Evolutionary conservation across 2,888 invertebrate genomes (phyloP), one percentile per base, ranked within the genome.

Genomic region (Trisateles emortualis): DNA sequence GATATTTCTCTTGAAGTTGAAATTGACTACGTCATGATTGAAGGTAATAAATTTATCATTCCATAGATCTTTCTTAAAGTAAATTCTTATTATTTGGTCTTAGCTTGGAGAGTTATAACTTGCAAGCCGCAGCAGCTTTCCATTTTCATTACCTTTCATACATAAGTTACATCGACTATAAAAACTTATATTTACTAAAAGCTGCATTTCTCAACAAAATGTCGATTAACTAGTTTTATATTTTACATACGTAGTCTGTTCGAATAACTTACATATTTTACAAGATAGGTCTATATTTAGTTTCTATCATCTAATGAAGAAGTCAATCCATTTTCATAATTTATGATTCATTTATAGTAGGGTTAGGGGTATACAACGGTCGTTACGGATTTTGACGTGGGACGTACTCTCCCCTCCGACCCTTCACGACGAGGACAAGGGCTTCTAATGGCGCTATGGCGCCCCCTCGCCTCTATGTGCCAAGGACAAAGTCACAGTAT

Each of bases 401-500:
- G 29, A 17, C 41, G 45, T 52, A 26, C 30, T 47, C 35, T 49
- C 33, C 40, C 52, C 52, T 47, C 13, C 29, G 30, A 13, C 35
- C 44, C 36, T 30, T 44, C 40, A 30, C 22, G 39, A 42, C 42
- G 47, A 56, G 57, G 50, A 57, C 63, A 68, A 71, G 66, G 57
- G 61, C 61, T 47, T 30, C 46, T 43, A 52, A 52, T 46, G 44
- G 52, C 51, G 51, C 19, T 53, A 52, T 46, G 44, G 52, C 51
- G 51, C 19, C 55, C 68, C 68, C 68, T 71, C 41, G 41, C 32
- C 42, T 59, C 30, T 53, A 49, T 59, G 56, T 56, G 57, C 61
- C 72, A 71, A 72, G 70, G 72, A 47, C 69, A 63, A 36, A 51
- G 29, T 44, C n/a, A 26, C 39, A 38, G 33, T 49, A 46, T 53